Conservation (phyloP, 2,113 vertebrate genomes). For the Mormoops blainvillei region DNA sequence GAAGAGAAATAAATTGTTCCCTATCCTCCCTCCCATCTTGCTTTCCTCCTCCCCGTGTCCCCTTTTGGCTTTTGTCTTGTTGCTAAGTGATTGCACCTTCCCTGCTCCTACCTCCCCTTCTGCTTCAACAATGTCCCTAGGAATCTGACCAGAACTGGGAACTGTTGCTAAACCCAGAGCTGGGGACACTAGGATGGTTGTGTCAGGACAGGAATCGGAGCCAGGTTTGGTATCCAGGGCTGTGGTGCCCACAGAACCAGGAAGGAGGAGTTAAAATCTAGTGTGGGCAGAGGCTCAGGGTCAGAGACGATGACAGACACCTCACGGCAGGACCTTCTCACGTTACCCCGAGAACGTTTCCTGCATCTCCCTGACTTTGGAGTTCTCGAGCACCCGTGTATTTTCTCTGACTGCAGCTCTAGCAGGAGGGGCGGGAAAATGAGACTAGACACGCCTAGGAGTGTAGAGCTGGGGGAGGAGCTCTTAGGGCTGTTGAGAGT, state of each 20-base stretch:
- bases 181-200: not conserved
- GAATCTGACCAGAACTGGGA: not conserved
- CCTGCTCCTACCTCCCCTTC: not conserved
- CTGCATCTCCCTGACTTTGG: too few species aligned
- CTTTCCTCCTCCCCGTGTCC: not conserved
- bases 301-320: not conserved
- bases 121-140: not conserved
- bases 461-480: not conserved
- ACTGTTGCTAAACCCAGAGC: not conserved
- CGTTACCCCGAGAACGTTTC: not conserved
- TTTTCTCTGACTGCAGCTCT: not conserved
- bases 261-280: not conserved
- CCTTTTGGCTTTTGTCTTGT: not conserved
- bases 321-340: not conserved
- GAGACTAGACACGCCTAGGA: not conserved
- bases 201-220: not conserved
- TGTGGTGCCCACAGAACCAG: not conserved
- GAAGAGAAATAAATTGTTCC: not conserved
- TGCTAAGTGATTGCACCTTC: not conserved
- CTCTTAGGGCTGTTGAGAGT: not conserved
- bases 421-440: not conserved
- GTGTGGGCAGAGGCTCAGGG: too few species aligned
- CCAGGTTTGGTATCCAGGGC: not conserved
- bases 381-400: not conserved
- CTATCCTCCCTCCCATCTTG: not conserved